Conservation (phyloP, 2,797 vertebrate species). For the Okamejei kenojei region DNA sequence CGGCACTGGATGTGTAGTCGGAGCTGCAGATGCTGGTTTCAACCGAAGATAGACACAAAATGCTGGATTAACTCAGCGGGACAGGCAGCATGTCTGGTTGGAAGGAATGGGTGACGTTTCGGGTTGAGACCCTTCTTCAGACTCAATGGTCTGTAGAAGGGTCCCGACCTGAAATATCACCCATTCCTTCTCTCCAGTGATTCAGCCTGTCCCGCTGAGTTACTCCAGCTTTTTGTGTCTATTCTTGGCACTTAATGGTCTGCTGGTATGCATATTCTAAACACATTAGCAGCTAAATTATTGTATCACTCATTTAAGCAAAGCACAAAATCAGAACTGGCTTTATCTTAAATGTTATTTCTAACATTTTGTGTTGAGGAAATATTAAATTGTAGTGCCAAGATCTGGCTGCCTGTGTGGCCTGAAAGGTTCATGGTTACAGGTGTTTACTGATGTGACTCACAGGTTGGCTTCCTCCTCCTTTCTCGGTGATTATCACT, state of each 20-base stretch:
- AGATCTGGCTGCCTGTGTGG: conserved; percentile 72
- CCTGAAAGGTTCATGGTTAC: conserved; percentile 59
- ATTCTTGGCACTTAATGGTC: background rate
- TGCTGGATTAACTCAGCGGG: too few species aligned
- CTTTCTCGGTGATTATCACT: background rate
- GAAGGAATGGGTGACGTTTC: too few species aligned
- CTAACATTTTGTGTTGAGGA: conserved; percentile 47
- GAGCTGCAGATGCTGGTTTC: too few species aligned
- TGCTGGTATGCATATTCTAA: background rate
- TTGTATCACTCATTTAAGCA: background rate
- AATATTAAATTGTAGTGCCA: conserved; percentile 50
- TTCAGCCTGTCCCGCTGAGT: too few species aligned
- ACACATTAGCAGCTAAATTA: background rate
- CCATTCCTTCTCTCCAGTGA: too few species aligned
- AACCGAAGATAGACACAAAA: too few species aligned
- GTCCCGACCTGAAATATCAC: too few species aligned
- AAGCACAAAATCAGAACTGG: background rate
- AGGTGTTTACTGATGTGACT: conserved; percentile 67
- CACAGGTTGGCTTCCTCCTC: conserved; percentile 44
- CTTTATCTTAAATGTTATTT: conserved; percentile 35
- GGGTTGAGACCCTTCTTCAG: too few species aligned
- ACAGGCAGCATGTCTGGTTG: too few species aligned
- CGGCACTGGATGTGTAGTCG: too few species aligned
- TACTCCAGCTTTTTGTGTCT: too few species aligned
- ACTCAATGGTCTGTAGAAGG: too few species aligned